Evolutionary conservation across 2,113 vertebrate genomes (phyloP), one percentile per base, ranked within the genome.

Genomic region (Pungitius pungitius): DNA sequence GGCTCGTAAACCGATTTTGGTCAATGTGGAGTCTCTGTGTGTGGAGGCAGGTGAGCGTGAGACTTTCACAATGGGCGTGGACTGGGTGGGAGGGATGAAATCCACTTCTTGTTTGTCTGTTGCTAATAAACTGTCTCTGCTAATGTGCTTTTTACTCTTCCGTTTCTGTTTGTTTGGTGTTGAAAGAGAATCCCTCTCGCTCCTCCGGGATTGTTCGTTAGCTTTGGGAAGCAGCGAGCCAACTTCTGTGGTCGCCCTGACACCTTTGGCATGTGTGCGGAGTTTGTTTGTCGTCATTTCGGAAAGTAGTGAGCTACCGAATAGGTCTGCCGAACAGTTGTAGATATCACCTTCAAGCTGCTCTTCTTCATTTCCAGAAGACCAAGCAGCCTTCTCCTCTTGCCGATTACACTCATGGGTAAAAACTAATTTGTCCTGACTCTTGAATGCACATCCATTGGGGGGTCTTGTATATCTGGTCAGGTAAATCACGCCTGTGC

Each of bases 271-370:
- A 1, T 39, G 51, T 0, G n/a, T 20, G 14, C 2, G 22, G n/a
- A 57, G 4, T 3, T 18, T 42, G n/a, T 60, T 43, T 14, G 35
- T 20, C 61, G 35, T 56, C 9, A 24, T 24, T 9, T 64, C 27
- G 1, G 1, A 65, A 6, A 13, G 1, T 1, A 39, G 8, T 17
- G 87, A 84, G 69, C 45, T 55, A 60, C 76, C n/a, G 55, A 93
- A 93, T 3, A 93, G 70, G 66, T 93, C 91, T 30, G 83, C 84
- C 12, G 91, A 93, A 72, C 81, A 93, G 57, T 92, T 64, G 20
- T 89, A 93, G 15, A 52, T 17, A 5, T 86, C 70, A 0, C 14
- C 83, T 52, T 68, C 73, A 49, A 51, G 49, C n/a, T 77, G 69
- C 42, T 82, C 43, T 10, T 84, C 63, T 14, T 56, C 40, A 1